phyloP scores from a whole-genome alignment of 2,113 vertebrate genomes.

The Daboia siamensis region DNA sequence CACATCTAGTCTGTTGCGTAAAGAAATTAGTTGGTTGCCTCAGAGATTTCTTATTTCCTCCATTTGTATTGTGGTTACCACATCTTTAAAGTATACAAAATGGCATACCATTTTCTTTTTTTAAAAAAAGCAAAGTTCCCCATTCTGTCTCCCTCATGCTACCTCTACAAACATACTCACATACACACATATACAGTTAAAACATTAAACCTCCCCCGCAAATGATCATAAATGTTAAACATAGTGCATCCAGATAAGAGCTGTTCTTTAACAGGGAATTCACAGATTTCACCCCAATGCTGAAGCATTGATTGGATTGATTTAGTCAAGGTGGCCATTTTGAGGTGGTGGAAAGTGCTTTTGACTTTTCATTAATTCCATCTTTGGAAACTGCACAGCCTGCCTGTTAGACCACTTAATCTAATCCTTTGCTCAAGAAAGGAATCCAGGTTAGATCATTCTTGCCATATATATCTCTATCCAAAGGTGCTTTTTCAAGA shows the following conservation, averaged over 20 bases:
- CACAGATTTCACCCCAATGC: neutral
- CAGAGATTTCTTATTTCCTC: neutral
- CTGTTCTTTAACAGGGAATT: neutral
- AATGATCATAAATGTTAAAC: neutral
- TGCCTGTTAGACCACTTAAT: neutral
- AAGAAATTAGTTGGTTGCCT: neutral
- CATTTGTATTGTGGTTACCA: neutral
- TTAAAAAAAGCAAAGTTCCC: neutral
- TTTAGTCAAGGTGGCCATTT: neutral
- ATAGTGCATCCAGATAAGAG: neutral
- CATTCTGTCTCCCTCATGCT: neutral
- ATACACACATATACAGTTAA: neutral
- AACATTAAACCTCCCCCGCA: neutral
- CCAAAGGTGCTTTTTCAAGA: neutral
- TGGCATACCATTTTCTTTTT: neutral
- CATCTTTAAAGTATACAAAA: neutral
- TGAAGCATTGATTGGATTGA: neutral
- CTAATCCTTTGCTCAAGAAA: neutral
- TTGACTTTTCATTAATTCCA: neutral
- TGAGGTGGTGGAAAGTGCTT: neutral
- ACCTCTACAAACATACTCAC: neutral
- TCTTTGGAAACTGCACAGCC: neutral
- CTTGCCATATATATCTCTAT: neutral
- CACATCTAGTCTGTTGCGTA: neutral
- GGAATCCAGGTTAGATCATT: neutral